Conservation (phyloP, 2,113 vertebrate species). For the Cathartes aura region DNA sequence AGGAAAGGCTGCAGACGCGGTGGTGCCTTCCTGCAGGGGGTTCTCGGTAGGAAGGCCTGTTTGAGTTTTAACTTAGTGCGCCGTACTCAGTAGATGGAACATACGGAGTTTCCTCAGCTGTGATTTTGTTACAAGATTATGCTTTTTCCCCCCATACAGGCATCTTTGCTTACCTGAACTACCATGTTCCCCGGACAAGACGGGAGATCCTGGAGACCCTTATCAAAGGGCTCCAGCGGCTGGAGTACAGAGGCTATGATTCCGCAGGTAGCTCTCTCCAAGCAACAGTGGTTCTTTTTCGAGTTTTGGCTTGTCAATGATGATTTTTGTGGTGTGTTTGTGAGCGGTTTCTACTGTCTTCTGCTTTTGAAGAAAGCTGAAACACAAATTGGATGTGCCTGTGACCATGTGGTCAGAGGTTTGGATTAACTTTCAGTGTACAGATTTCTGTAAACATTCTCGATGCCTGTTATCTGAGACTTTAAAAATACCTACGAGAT, state of each 20-base stretch:
- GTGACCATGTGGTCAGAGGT: background rate
- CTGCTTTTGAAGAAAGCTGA: background rate
- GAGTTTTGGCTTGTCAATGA: accelerated
- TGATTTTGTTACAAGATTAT: accelerated
- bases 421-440: background rate
- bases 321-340: accelerated
- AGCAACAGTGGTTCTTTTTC: accelerated
- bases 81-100: accelerated
- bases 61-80: accelerated
- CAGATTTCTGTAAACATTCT: accelerated
- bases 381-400: background rate
- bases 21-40: background rate
- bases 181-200: constrained; percentile 94
- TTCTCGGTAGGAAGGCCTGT: background rate
- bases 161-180: constrained; percentile 99
- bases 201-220: constrained; percentile 97
- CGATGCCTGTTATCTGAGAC: background rate
- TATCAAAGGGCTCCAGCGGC: constrained; percentile 91
- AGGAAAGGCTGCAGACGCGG: accelerated
- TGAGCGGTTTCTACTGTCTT: background rate
- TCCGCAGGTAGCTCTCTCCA: constrained; percentile 83
- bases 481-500: background rate
- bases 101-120: background rate
- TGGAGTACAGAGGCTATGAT: constrained; percentile 98
- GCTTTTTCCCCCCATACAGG: constrained; percentile 68